Base-by-base conservation (phyloP, 2,888 invertebrate species). In the Hydrotaea cyrtoneurina region DNA sequence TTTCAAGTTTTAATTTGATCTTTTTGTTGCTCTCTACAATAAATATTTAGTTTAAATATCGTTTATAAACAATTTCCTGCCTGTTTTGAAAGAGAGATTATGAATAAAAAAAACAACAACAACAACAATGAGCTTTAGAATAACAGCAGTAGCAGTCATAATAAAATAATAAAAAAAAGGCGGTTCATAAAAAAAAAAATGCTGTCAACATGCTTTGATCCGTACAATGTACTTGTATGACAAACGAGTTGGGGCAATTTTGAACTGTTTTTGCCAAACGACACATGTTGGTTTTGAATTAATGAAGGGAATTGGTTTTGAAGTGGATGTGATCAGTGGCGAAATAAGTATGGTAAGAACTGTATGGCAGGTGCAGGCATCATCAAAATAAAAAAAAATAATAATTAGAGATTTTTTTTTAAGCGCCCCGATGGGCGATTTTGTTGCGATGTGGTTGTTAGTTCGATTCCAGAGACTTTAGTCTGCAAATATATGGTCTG, bases 21-120 rank as follows among this genome's bases (percentile, higher is more conserved):
- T 82, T 79, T 85, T 66, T 78, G 46, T 36, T 74, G 17, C 23
- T 39, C 69, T 57, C 46, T n/a, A 57, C 11, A 57, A 85, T 85
- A 78, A 82, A 85, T 82, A 85, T 82, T 82, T 85, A 82, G 85
- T 85, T 85, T 82, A 82, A 69, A 80, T 82, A 82, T 36, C 82
- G 79, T 85, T 85, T 85, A 85, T 80, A 85, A 82, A 75, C 82
- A 85, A 82, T 85, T 85, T 85, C 85, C 85, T 85, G 84, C 82
- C 82, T 80, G 64, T 82, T 82, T 85, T 69, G 46, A 69, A 69
- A 71, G 72, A 76, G 79, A 77, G 77, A 74, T 85, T 79, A 17
- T 55, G 55, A 55, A 79, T 73, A 59, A 64, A 39, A 73, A 62
- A 77, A 75, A 66, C 13, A 26, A 55, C 21, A 71, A 55, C 13